phyloP scores from a whole-genome alignment of 2,113 vertebrate genomes.

The Caracal caracal region DNA sequence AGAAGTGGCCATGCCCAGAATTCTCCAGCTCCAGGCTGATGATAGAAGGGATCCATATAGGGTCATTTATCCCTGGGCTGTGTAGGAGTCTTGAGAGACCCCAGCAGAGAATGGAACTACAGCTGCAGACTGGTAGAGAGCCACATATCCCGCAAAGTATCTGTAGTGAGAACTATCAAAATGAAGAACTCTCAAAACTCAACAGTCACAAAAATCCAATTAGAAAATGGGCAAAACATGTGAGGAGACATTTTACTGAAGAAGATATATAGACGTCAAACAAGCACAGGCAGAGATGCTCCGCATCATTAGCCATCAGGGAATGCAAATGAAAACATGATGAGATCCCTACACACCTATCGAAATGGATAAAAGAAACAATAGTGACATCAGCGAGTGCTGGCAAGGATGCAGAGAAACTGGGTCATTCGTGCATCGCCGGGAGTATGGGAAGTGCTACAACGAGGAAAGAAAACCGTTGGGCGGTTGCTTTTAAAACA shows the following conservation, averaged over 20 bases:
- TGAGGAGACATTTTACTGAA: background rate
- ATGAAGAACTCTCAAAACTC: background rate
- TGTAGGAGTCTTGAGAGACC: background rate
- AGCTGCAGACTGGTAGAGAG: background rate
- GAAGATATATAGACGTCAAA: background rate
- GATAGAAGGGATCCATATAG: background rate
- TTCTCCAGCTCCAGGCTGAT: background rate
- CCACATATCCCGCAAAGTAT: background rate
- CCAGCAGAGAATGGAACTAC: background rate
- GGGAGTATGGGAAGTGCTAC: background rate
- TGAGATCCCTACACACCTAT: background rate
- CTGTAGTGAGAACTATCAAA: background rate
- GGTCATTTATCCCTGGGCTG: background rate
- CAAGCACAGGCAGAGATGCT: background rate
- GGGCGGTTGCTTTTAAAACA: background rate
- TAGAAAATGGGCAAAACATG: background rate
- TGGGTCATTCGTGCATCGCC: background rate
- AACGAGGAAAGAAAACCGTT: background rate
- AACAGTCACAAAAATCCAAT: background rate
- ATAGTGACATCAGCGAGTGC: background rate
- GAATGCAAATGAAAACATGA: constrained; percentile 5
- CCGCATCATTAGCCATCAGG: background rate
- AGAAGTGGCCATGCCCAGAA: background rate
- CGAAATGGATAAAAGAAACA: background rate
- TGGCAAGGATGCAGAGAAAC: background rate